Evolutionary conservation across 2,797 vertebrate species (phyloP), one percentile per base, ranked within the genome.

Genomic region (Bryconaethiops microstoma): DNA sequence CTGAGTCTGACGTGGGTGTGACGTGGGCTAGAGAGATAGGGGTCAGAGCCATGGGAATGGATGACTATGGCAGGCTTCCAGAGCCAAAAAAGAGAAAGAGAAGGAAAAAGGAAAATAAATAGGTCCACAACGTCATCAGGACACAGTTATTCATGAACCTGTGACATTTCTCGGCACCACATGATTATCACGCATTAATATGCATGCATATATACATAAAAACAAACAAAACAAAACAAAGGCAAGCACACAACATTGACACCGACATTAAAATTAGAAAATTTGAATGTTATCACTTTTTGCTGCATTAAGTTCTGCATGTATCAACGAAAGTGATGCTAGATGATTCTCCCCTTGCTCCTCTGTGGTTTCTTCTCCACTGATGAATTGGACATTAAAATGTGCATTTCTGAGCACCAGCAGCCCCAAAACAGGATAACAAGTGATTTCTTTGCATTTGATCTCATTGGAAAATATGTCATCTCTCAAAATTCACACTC

Each of bases 41-140:
- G 71, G 12, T 85, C 81, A 75, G 74, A 63, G 25, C 64, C 78
- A 75, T 80, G 77, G 50, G 80, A 78, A 77, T 76, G 50, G 70
- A 83, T 77, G 64, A 42, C 57, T 54, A 74, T 13, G 4, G 72
- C 59, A 74, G 48, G 16, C 13, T 60, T 70, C 29, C 40, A 74
- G 39, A 62, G 59, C 74, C 39, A 45, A 82, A 57, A 67, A 64
- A 70, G 40, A 60, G 39, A 63, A 23, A 59, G 21, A n/a, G 12
- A 62, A 35, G 59, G 45, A 1, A 16, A 25, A 78, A 59, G 17
- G 19, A n/a, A 35, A 71, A 80, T 62, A 85, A 80, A 78, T 57
- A 78, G 50, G 4, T 29, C 13, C n/a, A 48, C 35, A 35, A 29
- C 60, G 54, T 65, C 57, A 77, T 54, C 60, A 62, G 25, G 14